Percentiles rank a stretch among this genome's conserved stretches.
Evolutionary conservation across 2,888 invertebrate genomes (phyloP).

Genomic region (Caenorhabditis becei): DNA sequence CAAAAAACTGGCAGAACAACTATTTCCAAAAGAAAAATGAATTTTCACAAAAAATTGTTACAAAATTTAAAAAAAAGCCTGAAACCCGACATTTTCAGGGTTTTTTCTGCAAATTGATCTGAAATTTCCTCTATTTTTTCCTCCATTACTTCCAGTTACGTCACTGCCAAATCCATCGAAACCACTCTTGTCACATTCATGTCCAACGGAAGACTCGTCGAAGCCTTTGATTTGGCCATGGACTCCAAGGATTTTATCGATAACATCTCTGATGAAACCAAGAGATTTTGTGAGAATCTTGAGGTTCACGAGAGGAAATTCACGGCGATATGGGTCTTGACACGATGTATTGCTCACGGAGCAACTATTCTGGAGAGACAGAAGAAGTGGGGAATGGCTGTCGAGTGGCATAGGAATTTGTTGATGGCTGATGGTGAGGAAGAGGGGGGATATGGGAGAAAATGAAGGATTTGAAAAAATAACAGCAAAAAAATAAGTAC

Average conservation of each 20-base stretch:
- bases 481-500: too few relatives aligned
- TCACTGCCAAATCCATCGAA: constrained; percentile 67
- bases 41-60: not conserved
- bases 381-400: constrained; percentile 83
- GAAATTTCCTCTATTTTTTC: too few relatives aligned
- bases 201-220: constrained; percentile 26
- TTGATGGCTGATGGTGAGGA: constrained; percentile 83
- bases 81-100: too few relatives aligned
- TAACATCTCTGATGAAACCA: constrained; percentile 8
- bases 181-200: constrained; percentile 38
- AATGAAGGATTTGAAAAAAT: not conserved
- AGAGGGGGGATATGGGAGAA: too few relatives aligned
- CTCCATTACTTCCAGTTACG: constrained; percentile 52
- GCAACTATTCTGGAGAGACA: constrained; percentile 83
- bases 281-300: constrained; percentile 70
- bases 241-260: constrained; percentile 40
- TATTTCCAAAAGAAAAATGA: not conserved
- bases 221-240: constrained; percentile 45
- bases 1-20: not conserved
- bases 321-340: constrained; percentile 84
- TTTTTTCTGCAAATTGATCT: not conserved
- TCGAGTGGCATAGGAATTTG: constrained; percentile 84
- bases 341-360: constrained; percentile 82
- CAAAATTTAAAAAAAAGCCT: not conserved
- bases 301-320: constrained; percentile 85